A percentile compares a stretch with the other conserved stretches of the same genome.
phyloP scores from a whole-genome alignment of 2,797 vertebrate genomes.

The Tachyglossus aculeatus region DNA sequence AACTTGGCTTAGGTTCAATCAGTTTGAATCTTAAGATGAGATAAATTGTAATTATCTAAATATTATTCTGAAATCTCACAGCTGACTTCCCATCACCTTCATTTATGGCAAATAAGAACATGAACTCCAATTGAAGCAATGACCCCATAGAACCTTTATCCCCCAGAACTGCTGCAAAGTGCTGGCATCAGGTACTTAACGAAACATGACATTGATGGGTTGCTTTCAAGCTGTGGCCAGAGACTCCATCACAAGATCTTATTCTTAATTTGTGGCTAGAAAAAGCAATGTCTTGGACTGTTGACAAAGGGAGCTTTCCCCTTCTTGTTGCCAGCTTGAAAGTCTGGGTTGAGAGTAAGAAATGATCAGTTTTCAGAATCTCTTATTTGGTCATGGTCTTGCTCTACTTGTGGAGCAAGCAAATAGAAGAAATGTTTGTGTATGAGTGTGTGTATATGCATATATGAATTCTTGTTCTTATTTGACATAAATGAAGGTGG shows the following conservation, averaged over 20 bases:
- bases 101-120: slow-evolving; percentile 65
- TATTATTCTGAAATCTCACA: slow-evolving; percentile 75
- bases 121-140: slow-evolving; percentile 67
- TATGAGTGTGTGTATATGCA: too few relatives aligned
- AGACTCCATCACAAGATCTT: slow-evolving; percentile 61
- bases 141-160: slow-evolving; percentile 64
- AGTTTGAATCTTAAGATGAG: slow-evolving; percentile 72
- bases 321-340: slow-evolving; percentile 45
- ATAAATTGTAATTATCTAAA: slow-evolving; percentile 76
- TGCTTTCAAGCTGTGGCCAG: slow-evolving; percentile 59
- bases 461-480: slow-evolving; percentile 68
- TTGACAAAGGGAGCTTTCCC: slow-evolving; percentile 18
- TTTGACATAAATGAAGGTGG: slow-evolving; percentile 69
- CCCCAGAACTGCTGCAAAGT: slow-evolving; percentile 57
- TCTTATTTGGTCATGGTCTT: slow-evolving; percentile 31
- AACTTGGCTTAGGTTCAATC: slow-evolving; percentile 69
- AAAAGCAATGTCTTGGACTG: slow-evolving; percentile 42
- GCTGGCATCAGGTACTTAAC: slow-evolving; percentile 62
- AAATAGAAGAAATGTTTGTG: too few relatives aligned
- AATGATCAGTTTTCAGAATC: slow-evolving; percentile 42
- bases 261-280: slow-evolving; percentile 56
- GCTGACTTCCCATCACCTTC: slow-evolving; percentile 75
- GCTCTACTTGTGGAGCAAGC: too few relatives aligned
- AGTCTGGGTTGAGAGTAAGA: slow-evolving; percentile 8
- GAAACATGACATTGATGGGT: slow-evolving; percentile 64